These are phyloP conservation scores for Eospalax fontanierii DNA, from an alignment of 2,797 vertebrate genomes.

Conservation along the genomic window DNA sequence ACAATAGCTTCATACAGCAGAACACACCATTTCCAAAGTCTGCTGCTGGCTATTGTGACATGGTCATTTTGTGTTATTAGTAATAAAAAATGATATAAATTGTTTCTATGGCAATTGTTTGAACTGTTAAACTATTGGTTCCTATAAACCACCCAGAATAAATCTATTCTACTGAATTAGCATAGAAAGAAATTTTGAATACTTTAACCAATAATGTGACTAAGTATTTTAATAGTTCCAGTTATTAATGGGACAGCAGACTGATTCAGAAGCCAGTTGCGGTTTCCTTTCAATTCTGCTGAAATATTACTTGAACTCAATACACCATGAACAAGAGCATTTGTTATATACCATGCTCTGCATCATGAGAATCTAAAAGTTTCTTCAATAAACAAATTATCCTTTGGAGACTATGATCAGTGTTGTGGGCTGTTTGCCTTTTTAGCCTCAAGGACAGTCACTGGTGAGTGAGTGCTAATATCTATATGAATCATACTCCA, in stretches of 20 bases:
- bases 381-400: constrained; percentile 59
- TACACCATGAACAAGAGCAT: constrained; percentile 78
- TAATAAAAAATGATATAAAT: constrained; percentile 88
- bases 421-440: constrained; percentile 12
- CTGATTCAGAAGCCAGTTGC: constrained; percentile 81
- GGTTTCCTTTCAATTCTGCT: constrained; percentile 80
- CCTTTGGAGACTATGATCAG: constrained; percentile 44
- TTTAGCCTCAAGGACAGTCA: neutral
- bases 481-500: constrained; percentile 31
- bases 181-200: constrained; percentile 79
- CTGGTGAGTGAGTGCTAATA: constrained; percentile 9
- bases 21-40: constrained; percentile 86
- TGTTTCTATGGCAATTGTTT: constrained; percentile 85
- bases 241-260: constrained; percentile 87
- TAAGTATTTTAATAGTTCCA: constrained; percentile 86
- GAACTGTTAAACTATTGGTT: constrained; percentile 82
- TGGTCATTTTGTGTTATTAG: constrained; percentile 85
- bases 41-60: constrained; percentile 83
- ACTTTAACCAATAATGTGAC: constrained; percentile 84
- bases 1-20: constrained; percentile 88
- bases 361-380: constrained; percentile 53
- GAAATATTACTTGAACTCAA: constrained; percentile 77
- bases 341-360: constrained; percentile 57
- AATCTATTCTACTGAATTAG: constrained; percentile 65
- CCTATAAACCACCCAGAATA: constrained; percentile 81